phyloP scores from a whole-genome alignment of 2,113 vertebrate genomes.

The Thunnus maccoyii region DNA sequence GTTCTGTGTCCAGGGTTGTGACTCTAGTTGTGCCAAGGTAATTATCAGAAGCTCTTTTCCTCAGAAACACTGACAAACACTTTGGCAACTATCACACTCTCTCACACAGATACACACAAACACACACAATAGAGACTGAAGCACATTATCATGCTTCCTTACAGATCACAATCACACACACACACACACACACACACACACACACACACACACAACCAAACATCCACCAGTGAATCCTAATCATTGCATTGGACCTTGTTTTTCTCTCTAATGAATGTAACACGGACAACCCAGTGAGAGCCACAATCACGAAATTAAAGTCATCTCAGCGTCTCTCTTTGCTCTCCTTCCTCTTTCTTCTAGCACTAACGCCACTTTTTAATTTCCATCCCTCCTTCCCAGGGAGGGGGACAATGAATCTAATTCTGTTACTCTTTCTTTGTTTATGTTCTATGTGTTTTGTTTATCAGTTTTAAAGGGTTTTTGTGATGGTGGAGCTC shows the following conservation, averaged over 20 bases:
- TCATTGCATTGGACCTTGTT: conserved; percentile 63
- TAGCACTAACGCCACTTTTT: background rate
- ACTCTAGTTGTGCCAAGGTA: conserved; percentile 67
- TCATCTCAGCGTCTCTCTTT: conserved; percentile 14
- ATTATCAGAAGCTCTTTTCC: conserved; percentile 76
- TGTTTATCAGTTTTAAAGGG: conserved; percentile 53
- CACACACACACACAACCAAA: conserved; percentile 25
- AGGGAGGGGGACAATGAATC: conserved; percentile 16
- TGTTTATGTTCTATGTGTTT: conserved; percentile 28
- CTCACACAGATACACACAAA: conserved; percentile 4
- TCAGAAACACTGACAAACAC: conserved; percentile 43
- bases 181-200: conserved; percentile 2
- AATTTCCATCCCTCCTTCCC: conserved; percentile 31
- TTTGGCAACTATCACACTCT: conserved; percentile 22
- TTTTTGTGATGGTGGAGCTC: conserved; percentile 8
- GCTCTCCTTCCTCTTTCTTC: background rate
- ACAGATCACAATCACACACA: conserved; percentile 9
- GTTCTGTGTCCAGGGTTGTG: conserved; percentile 55
- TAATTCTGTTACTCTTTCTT: conserved; percentile 28
- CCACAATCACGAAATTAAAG: conserved; percentile 71
- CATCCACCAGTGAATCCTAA: conserved; percentile 72
- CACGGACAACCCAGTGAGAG: conserved; percentile 44
- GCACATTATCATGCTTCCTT: background rate
- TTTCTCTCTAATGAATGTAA: conserved; percentile 44
- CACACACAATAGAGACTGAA: background rate